These are phyloP conservation scores for Charina bottae DNA, from an alignment of 2,113 vertebrate species.

Conservation along the genomic window DNA sequence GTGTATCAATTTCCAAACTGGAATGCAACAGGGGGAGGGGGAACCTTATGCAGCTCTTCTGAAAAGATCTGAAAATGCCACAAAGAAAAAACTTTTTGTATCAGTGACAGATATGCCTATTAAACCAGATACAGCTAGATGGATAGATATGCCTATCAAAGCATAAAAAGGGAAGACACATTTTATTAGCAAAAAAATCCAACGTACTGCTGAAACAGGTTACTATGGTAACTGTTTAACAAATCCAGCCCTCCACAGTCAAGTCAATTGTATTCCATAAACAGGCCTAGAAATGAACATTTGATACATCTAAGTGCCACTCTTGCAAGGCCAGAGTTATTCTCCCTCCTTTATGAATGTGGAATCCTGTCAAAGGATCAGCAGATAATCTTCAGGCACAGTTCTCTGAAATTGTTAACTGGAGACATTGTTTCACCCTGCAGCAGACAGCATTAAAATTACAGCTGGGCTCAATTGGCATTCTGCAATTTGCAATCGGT, in stretches of 20 bases:
- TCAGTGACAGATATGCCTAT: background rate
- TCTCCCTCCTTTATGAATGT: background rate
- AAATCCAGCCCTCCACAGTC: constrained; percentile 20
- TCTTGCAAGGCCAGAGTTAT: background rate
- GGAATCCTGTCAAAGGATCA: constrained; percentile 24
- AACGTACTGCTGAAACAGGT: background rate
- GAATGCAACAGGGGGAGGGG: background rate
- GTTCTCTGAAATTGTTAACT: background rate
- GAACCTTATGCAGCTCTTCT: background rate
- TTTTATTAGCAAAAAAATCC: constrained; percentile 35
- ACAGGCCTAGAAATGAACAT: constrained; percentile 22
- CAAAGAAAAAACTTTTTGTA: background rate
- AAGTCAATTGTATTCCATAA: constrained; percentile 32
- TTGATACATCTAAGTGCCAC: background rate
- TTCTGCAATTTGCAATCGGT: background rate
- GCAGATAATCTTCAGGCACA: background rate
- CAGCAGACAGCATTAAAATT: background rate
- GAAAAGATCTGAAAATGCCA: background rate
- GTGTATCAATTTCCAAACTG: background rate
- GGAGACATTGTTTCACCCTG: constrained; percentile 24
- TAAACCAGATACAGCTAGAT: background rate
- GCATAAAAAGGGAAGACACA: constrained; percentile 13
- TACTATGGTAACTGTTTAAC: constrained; percentile 31
- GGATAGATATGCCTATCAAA: constrained; percentile 30
- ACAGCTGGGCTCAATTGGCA: background rate